phyloP scores from a whole-genome alignment of 1,140 invertebrate species.

The Solen grandis region DNA sequence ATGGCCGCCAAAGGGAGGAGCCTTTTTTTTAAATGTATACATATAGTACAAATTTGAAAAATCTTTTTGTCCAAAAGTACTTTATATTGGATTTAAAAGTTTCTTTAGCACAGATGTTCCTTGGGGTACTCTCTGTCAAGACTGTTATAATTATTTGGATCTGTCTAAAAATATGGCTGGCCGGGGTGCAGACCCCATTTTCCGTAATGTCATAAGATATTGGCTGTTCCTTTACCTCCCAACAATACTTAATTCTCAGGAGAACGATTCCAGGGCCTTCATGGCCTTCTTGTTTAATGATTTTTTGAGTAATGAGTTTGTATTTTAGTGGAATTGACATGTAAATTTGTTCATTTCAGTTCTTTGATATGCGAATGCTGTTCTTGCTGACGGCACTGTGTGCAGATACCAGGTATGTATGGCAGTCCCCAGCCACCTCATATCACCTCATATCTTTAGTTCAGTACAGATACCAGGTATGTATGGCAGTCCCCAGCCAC shows the following conservation, averaged over 20 bases:
- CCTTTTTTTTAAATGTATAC: no score
- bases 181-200: background rate
- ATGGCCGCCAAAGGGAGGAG: no score
- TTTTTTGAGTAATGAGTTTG: background rate
- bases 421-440: no score
- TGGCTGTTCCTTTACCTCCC: background rate
- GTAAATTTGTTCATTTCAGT: slow-evolving; percentile 77
- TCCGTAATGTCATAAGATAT: background rate
- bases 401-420: slow-evolving; percentile 83
- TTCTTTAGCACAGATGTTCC: no score
- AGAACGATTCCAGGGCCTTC: background rate
- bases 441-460: no score
- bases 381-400: slow-evolving; percentile 93
- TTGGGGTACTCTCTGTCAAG: no score
- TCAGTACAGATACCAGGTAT: slow-evolving; percentile 84
- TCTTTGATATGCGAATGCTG: slow-evolving; percentile 93
- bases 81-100: no score
- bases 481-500: no score
- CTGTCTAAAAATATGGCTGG: no score
- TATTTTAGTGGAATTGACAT: background rate
- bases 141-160: no score
- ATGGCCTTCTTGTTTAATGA: background rate
- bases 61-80: no score
- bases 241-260: background rate
- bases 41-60: no score